Conservation (phyloP, 37 sponge, comb jelly and placozoan genomes). For the Axinella damicornis region DNA sequence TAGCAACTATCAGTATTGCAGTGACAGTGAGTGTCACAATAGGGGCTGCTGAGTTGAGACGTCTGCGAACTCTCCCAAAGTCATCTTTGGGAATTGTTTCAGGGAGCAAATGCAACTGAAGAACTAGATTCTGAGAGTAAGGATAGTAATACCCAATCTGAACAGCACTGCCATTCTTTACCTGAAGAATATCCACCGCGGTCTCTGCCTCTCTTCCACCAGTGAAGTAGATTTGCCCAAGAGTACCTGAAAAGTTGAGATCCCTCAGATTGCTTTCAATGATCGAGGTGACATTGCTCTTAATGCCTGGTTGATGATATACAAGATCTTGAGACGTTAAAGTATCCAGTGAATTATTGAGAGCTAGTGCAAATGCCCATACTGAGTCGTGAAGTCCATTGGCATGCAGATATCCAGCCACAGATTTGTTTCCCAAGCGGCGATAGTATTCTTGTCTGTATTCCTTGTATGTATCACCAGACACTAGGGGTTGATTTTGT, state of each 20-base stretch:
- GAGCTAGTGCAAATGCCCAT: slow-evolving; percentile 45
- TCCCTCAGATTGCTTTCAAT: background rate
- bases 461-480: too few species aligned
- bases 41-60: too few species aligned
- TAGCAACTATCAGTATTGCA: background rate
- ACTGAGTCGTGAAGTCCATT: slow-evolving; percentile 47
- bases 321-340: background rate
- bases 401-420: too few species aligned
- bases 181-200: slow-evolving; percentile 8
- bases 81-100: background rate
- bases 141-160: background rate
- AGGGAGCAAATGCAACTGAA: background rate
- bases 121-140: background rate
- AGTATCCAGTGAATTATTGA: slow-evolving; percentile 35
- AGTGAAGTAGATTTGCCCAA: slow-evolving; percentile 22
- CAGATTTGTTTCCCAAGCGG: background rate
- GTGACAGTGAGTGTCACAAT: background rate
- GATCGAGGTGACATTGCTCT: slow-evolving; percentile 30
- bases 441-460: too few species aligned
- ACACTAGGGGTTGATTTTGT: too few species aligned
- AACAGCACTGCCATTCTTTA: background rate
- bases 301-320: background rate
- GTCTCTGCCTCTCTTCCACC: background rate
- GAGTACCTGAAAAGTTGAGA: slow-evolving; percentile 24
- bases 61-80: background rate